Evolutionary conservation across 2,797 vertebrate species (phyloP).

Genomic region (Microtus obscurus): DNA sequence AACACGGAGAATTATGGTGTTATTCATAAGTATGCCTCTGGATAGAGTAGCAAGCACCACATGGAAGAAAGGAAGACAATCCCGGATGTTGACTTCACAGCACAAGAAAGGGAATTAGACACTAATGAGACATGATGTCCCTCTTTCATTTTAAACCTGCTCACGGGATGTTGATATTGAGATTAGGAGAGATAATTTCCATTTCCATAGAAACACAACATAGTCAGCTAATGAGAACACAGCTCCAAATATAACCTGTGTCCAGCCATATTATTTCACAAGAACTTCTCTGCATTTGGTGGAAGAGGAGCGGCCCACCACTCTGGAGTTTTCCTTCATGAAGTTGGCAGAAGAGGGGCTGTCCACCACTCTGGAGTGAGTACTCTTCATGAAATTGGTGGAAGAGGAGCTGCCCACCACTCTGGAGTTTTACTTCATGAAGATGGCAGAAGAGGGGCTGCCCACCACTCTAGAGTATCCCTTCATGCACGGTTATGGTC

Average conservation of each 20-base stretch:
- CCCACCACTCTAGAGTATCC: neutral
- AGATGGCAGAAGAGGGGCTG: neutral
- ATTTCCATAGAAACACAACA: conserved; percentile 43
- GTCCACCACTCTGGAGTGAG: neutral
- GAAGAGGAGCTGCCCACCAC: neutral
- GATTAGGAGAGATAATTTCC: conserved; percentile 43
- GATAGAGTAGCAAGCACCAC: neutral
- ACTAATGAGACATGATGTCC: conserved; percentile 6
- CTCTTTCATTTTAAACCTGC: neutral
- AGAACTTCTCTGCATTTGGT: neutral
- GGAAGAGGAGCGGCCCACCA: neutral
- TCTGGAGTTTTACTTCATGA: too few species aligned
- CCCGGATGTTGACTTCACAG: neutral
- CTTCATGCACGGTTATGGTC: neutral
- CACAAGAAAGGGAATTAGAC: neutral
- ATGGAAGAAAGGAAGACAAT: neutral
- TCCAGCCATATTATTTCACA: neutral
- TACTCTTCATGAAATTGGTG: neutral
- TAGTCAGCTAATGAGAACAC: neutral
- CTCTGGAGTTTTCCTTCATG: neutral
- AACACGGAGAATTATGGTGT: neutral
- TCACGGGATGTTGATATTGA: neutral
- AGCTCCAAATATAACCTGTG: conserved; percentile 21
- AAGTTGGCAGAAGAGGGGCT: neutral
- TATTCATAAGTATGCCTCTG: neutral